phyloP scores from a whole-genome alignment of 2,113 vertebrate genomes.

The Cinclus mexicanus region DNA sequence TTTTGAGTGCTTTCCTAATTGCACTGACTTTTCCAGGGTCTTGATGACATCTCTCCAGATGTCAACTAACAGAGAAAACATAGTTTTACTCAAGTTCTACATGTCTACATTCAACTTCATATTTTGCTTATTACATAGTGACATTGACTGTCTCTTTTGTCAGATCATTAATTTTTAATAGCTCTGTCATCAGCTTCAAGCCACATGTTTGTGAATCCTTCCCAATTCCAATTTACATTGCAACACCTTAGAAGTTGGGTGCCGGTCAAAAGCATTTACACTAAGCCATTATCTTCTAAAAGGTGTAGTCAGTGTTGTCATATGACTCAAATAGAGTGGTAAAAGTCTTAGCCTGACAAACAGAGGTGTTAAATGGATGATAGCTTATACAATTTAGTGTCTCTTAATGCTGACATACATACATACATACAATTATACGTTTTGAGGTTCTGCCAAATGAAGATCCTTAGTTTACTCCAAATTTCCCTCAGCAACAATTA shows the following conservation, averaged over 20 bases:
- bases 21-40: not conserved
- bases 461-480: not conserved
- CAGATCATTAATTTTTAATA: constrained; percentile 33
- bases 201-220: not conserved
- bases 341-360: not conserved
- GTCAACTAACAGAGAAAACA: not conserved
- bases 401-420: not conserved
- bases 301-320: not conserved
- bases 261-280: not conserved
- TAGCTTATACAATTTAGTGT: not conserved
- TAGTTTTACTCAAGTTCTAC: not conserved
- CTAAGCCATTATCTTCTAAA: not conserved
- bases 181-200: constrained; percentile 5
- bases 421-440: not conserved
- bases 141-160: not conserved
- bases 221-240: not conserved
- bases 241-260: not conserved
- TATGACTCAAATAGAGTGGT: not conserved
- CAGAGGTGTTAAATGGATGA: not conserved
- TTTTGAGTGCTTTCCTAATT: not conserved
- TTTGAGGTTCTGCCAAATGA: not conserved
- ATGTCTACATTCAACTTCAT: not conserved
- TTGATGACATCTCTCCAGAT: not conserved
- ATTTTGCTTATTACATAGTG: not conserved
- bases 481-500: not conserved